Percentiles rank a stretch among this genome's conserved stretches.
Evolutionary conservation across 2,797 vertebrate genomes (phyloP).

Genomic region (Myotis myotis): DNA sequence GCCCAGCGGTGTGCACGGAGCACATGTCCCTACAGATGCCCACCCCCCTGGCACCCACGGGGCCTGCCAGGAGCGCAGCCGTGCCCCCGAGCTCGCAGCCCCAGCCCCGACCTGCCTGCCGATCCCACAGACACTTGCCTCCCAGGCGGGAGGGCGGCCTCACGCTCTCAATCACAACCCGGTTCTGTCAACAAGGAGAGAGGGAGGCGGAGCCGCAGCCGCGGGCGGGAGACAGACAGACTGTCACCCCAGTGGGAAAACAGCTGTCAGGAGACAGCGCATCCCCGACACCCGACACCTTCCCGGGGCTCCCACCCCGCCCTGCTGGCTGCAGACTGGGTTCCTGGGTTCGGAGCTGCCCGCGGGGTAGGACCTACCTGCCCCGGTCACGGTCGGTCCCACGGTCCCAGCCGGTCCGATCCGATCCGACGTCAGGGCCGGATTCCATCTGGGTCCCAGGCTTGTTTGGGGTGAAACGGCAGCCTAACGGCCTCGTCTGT

Average conservation of each 20-base stretch:
- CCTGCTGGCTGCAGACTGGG: not conserved
- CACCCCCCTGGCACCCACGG: accelerated
- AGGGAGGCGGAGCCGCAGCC: not conserved
- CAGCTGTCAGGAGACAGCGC: constrained; percentile 31
- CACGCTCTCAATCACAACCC: constrained; percentile 59
- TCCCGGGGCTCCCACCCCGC: not conserved
- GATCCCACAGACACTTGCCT: not conserved
- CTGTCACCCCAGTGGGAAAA: constrained; percentile 64
- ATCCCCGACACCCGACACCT: not conserved
- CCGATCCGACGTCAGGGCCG: accelerated
- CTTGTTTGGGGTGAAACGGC: accelerated
- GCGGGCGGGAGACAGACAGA: constrained; percentile 53
- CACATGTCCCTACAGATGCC: not conserved
- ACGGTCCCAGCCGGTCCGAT: no score
- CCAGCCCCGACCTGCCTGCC: not conserved
- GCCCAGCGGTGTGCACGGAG: accelerated
- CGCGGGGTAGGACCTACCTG: no score
- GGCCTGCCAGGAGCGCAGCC: not conserved
- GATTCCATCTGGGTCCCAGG: not conserved
- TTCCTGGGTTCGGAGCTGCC: not conserved
- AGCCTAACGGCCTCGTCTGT: not conserved
- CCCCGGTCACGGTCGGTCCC: no score
- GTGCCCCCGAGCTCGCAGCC: no score
- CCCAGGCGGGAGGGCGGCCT: not conserved
- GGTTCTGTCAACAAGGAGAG: not conserved